Evolutionary conservation across 2,888 invertebrate genomes (phyloP), one percentile per base, ranked within the genome.

Genomic region (Polydrusus tereticollis): DNA sequence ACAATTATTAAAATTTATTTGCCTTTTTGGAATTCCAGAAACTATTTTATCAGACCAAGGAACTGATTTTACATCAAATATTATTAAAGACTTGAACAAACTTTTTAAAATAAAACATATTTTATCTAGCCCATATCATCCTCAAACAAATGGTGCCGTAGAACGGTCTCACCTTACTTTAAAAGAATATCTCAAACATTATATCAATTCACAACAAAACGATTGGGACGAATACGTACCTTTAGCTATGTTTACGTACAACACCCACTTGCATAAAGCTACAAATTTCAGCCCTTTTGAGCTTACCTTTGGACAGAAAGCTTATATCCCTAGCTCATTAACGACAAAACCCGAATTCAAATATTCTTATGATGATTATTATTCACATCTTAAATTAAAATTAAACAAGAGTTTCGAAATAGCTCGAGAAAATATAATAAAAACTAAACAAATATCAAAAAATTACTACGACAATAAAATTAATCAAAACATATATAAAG

Each of bases 11-110:
- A 77, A 82, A 43, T n/a, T 81, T 47, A 81, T 83, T 20, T 59
- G 33, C 10, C 16, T 12, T 2, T 83, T 83, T 69, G 83, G 84
- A 7, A 81, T 62, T 8, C 83, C 0, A 79, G n/a, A 82, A 74
- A 64, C 64, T 4, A 77, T 84, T 29, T 64, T 85, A 0, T 80
- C 84, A 0, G 85, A 86, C 72, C 81, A 82, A 79, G 85, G 77
- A 12, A 33, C 55, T 41, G 77, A 79, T 65, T 77, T 78, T 38
- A 77, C 57, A 0, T 78, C 80, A 12, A 75, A 78, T 7, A n/a
- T 82, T 29, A 62, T 84, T 1, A 80, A 80, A 72, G 73, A 82
- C 59, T 41, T 80, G 6, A 71, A 77, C 0, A 79, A 80, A 73
- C 50, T 81, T n/a, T 80, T 82, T 52, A 78, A 79, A 75, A 80